phyloP scores from a whole-genome alignment of 2,888 invertebrate genomes.

The Tanytarsus gracilentus region DNA sequence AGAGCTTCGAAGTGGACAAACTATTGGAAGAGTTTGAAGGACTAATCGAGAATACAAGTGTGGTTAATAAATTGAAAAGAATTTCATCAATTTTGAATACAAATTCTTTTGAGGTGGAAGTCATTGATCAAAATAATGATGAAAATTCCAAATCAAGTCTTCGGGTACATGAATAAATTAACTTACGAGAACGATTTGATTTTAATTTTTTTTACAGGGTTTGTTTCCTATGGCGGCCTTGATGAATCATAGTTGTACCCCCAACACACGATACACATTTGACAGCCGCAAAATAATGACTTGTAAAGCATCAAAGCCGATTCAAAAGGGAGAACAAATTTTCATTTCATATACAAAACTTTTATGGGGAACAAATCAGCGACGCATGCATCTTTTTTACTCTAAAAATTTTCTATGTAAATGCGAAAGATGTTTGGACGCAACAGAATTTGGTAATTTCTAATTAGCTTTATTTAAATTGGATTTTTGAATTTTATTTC shows the following conservation, averaged over 20 bases:
- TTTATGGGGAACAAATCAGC: slow-evolving; percentile 59
- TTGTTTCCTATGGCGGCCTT: slow-evolving; percentile 60
- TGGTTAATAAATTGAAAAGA: slow-evolving; percentile 38
- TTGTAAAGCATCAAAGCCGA: slow-evolving; percentile 50
- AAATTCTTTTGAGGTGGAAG: slow-evolving; percentile 42
- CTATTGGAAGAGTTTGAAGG: slow-evolving; percentile 38
- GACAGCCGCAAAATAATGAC: slow-evolving; percentile 52
- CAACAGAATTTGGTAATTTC: slow-evolving; percentile 58
- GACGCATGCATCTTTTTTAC: slow-evolving; percentile 53
- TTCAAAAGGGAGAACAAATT: slow-evolving; percentile 59
- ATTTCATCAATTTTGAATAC: slow-evolving; percentile 42
- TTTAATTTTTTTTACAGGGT: slow-evolving; percentile 47
- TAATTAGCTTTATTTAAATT: slow-evolving; percentile 37
- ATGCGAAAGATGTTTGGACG: slow-evolving; percentile 60
- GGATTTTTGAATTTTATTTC: too few species aligned
- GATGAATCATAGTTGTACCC: slow-evolving; percentile 63
- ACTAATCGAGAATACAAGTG: slow-evolving; percentile 39
- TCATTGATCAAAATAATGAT: too few species aligned
- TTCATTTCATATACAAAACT: slow-evolving; percentile 63
- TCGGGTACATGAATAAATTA: neutral
- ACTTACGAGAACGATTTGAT: slow-evolving; percentile 32
- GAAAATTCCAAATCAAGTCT: too few species aligned
- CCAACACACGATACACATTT: slow-evolving; percentile 62
- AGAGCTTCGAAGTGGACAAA: slow-evolving; percentile 32
- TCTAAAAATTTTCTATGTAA: slow-evolving; percentile 61